phyloP scores from a whole-genome alignment of 1,140 invertebrate genomes.

The Steinernema khuongi region DNA sequence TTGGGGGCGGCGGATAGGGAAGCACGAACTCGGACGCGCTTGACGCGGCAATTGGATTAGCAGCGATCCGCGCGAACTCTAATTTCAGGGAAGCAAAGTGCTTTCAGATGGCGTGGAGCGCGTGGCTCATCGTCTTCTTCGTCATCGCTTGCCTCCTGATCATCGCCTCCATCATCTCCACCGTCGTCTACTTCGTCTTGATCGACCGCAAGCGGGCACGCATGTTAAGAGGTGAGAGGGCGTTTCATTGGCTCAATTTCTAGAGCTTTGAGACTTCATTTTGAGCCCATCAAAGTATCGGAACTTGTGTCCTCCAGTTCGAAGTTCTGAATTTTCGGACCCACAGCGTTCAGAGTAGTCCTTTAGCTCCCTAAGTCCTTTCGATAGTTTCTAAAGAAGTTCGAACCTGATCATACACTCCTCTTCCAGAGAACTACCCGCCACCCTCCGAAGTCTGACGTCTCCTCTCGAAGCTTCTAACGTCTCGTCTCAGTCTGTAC shows the following conservation, averaged over 20 bases:
- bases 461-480: not conserved
- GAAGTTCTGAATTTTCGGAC: too few relatives aligned
- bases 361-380: not conserved
- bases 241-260: too few relatives aligned
- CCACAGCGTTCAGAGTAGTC: not conserved
- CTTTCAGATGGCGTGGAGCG: conserved; percentile 9
- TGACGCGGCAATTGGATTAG: conserved; percentile 1
- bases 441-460: not conserved
- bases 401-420: not conserved
- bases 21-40: not conserved
- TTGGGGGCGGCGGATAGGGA: not conserved
- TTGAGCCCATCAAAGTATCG: too few relatives aligned
- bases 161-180: not conserved
- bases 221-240: not conserved
- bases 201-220: not conserved
- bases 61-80: not conserved
- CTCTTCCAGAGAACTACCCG: conserved; percentile 1
- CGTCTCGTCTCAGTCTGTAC: too few relatives aligned
- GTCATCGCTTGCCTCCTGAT: not conserved
- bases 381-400: not conserved
- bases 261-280: too few relatives aligned
- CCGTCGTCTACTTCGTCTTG: not conserved
- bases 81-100: not conserved
- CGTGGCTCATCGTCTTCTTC: not conserved
- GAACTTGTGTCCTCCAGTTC: too few relatives aligned